A percentile compares a stretch with the other conserved stretches of the same genome.
Evolutionary conservation across 2,888 invertebrate species (phyloP).

Genomic region (Lumbricus terrestris): DNA sequence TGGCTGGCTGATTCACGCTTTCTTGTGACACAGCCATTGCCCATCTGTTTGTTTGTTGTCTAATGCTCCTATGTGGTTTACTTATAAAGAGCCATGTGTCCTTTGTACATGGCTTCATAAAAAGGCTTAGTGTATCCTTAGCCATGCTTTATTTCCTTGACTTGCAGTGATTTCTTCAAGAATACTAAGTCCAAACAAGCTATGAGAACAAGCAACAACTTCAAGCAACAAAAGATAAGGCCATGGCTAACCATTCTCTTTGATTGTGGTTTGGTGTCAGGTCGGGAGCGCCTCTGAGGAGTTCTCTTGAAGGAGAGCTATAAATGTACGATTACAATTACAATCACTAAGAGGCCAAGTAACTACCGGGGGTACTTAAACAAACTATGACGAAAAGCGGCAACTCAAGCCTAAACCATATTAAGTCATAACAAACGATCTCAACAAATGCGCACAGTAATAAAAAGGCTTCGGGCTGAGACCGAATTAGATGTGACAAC

Average conservation of each 20-base stretch:
- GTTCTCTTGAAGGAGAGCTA: too few relatives aligned
- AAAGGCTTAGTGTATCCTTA: not conserved
- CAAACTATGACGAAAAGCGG: not conserved
- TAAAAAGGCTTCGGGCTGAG: not conserved
- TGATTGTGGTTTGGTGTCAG: too few relatives aligned
- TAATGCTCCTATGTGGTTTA: not conserved
- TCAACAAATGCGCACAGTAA: not conserved
- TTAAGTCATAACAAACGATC: not conserved
- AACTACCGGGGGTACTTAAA: not conserved
- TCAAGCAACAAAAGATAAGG: too few relatives aligned
- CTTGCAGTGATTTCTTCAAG: not conserved
- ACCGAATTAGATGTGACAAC: not conserved
- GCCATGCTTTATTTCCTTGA: not conserved
- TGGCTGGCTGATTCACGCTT: not conserved
- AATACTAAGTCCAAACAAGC: not conserved
- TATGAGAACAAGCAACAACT: not conserved
- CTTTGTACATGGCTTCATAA: not conserved
- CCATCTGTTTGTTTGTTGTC: not conserved
- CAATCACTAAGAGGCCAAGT: not conserved
- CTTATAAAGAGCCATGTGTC: not conserved
- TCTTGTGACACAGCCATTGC: not conserved
- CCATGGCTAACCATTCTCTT: too few relatives aligned
- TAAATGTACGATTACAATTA: too few relatives aligned
- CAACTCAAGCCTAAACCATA: not conserved
- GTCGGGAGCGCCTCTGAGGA: too few relatives aligned